Base-by-base conservation (phyloP, 2,888 invertebrate species). In the Sarcophaga rosellei region DNA sequence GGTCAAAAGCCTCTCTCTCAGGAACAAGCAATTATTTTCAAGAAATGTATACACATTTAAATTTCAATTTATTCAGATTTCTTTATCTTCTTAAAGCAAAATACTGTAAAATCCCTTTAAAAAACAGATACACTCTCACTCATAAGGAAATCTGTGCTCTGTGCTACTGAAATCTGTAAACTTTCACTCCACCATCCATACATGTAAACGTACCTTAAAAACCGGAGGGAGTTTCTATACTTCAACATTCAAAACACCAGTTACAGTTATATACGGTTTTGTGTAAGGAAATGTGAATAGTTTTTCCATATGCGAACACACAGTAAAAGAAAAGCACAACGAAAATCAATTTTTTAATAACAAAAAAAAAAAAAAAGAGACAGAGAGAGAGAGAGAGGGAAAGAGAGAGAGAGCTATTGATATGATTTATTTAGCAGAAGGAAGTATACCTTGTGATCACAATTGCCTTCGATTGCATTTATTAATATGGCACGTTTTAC, bases 401-500 rank as follows among this genome's bases (percentile, higher is more conserved):
- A 2, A 17, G 12, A 4, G 53, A 53, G 5, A 4, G 53, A 53
- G 5, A 53, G 17, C 4, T 15, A 47, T 61, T 82, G 72, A 59
- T 77, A 61, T 66, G 35, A 61, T 76, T 44, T 66, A 35, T 63
- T 15, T 53, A 53, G 53, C 17, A 53, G 3, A 53, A 53, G 17
- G 53, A 53, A 53, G 20, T 62, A 62, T 62, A 21, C 21, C 62
- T 23, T 23, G 21, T 62, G 62, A 11, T 21, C 62, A 12, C 62
- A 47, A 15, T 59, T 11, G 35, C 62, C 57, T 69, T 73, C 68
- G 35, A 35, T 35, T 35, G 15, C 45, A 70, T 63, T 84, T 84
- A 75, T 84, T 79, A 70, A 84, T 70, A 17, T 65, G 35, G 70
- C 84, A 84, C 84, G 84, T 73, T 84, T 79, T 84, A 59, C 68